Evolutionary conservation across 2,113 vertebrate species (phyloP).

Genomic region (Hipposideros armiger): DNA sequence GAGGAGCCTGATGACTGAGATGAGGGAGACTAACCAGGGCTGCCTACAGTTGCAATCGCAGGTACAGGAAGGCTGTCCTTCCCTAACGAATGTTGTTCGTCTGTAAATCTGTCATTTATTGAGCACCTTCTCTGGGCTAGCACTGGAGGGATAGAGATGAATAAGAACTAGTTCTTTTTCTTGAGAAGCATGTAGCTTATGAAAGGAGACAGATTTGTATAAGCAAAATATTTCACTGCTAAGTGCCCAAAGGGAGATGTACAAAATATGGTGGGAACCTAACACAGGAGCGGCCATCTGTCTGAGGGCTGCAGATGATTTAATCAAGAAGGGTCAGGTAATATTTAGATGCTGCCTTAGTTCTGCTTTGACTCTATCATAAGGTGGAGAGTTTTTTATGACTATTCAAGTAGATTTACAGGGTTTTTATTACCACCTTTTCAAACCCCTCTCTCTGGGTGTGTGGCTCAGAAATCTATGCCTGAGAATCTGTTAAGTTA

Average conservation of each 20-base stretch:
- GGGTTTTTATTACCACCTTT: neutral
- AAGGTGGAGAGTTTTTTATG: neutral
- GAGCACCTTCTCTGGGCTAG: neutral
- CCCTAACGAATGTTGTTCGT: neutral
- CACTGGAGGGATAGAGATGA: neutral
- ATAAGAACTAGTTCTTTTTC: neutral
- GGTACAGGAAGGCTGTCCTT: neutral
- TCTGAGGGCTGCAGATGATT: neutral
- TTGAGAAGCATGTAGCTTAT: neutral
- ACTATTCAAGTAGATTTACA: neutral
- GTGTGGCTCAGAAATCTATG: neutral
- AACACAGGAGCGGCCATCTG: neutral
- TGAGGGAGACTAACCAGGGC: neutral
- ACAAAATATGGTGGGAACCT: neutral
- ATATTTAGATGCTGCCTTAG: neutral
- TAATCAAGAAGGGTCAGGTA: neutral
- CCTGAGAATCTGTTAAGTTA: neutral
- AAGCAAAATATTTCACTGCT: neutral
- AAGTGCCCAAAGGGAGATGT: neutral
- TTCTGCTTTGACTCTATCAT: neutral
- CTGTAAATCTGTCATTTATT: neutral
- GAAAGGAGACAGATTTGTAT: conserved; percentile 21
- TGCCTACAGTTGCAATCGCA: neutral
- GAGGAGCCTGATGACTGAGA: neutral
- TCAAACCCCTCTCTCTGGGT: neutral